Percentiles rank a stretch among this genome's conserved stretches.
These are phyloP conservation scores for Neoascia interrupta DNA, from an alignment of 2,888 invertebrate genomes.

Conservation along the genomic window DNA sequence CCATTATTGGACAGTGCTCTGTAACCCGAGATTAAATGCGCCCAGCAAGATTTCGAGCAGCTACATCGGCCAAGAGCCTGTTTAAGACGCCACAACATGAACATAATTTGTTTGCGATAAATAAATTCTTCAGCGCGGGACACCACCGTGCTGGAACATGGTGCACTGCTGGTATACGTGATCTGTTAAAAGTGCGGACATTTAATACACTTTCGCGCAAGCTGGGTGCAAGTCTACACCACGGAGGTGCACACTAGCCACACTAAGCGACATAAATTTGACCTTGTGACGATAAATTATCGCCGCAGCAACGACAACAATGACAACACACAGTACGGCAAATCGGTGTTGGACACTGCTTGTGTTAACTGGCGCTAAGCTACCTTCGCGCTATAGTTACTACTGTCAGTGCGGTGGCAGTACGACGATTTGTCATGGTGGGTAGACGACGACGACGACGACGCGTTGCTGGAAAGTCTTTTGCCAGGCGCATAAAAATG, in stretches of 20 bases:
- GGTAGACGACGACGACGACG: neutral
- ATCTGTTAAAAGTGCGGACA: constrained; percentile 51
- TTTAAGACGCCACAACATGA: constrained; percentile 34
- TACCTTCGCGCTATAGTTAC: constrained; percentile 48
- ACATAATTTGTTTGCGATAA: constrained; percentile 64
- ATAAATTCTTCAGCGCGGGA: constrained; percentile 42
- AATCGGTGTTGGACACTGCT: constrained; percentile 54
- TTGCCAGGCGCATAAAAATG: neutral
- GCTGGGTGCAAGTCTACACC: constrained; percentile 30
- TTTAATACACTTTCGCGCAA: constrained; percentile 57
- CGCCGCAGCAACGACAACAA: constrained; percentile 30
- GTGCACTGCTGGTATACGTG: too few species aligned
- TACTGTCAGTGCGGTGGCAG: constrained; percentile 40
- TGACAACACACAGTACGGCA: constrained; percentile 51
- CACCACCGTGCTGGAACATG: constrained; percentile 9
- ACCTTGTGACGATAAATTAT: constrained; percentile 68
- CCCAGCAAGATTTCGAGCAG: constrained; percentile 53
- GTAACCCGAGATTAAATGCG: constrained; percentile 63
- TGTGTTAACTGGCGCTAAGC: constrained; percentile 65
- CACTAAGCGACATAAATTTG: constrained; percentile 67
- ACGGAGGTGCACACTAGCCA: constrained; percentile 1
- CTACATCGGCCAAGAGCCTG: constrained; percentile 12
- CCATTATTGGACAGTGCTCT: too few species aligned
- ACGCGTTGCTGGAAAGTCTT: constrained; percentile 1
- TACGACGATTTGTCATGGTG: constrained; percentile 55